These are phyloP conservation scores for Heliopora coerulea DNA, from an alignment of 92 coral and sea anemone genomes.

Conservation along the genomic window DNA sequence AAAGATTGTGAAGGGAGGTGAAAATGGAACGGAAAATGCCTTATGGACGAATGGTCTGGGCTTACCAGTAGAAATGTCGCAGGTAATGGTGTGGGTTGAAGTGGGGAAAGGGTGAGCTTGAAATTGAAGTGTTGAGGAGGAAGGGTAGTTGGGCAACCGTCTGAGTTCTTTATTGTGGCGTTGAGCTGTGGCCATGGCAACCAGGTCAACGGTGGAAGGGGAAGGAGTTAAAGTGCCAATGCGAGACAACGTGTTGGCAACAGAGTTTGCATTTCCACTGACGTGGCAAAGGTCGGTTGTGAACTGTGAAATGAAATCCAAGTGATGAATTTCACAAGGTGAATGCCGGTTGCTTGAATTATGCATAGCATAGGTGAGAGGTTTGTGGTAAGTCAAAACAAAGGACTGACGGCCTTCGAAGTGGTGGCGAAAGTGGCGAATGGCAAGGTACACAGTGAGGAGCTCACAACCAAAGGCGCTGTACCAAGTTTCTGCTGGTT, in stretches of 20 bases:
- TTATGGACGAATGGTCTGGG: constrained; percentile 13
- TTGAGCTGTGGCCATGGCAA: too few relatives aligned
- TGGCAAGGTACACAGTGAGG: neutral
- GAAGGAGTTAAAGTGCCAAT: neutral
- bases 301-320: constrained; percentile 3
- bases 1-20: constrained; percentile 8
- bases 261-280: neutral
- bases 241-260: neutral
- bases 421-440: neutral
- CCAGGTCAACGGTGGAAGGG: too few relatives aligned
- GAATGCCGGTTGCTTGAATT: constrained; percentile 9
- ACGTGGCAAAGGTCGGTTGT: neutral
- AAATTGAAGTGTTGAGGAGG: too few relatives aligned
- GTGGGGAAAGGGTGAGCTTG: too few relatives aligned
- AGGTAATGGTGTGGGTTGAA: too few relatives aligned
- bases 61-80: constrained; percentile 20
- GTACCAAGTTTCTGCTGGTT: too few relatives aligned
- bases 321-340: constrained; percentile 22
- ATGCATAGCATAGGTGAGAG: neutral
- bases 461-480: constrained; percentile 1
- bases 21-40: constrained; percentile 17
- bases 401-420: neutral
- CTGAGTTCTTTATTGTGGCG: too few relatives aligned
- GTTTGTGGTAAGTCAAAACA: neutral
- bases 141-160: too few relatives aligned